Conservation (phyloP, 2,797 vertebrate species). For the Premnoplex brunnescens region DNA sequence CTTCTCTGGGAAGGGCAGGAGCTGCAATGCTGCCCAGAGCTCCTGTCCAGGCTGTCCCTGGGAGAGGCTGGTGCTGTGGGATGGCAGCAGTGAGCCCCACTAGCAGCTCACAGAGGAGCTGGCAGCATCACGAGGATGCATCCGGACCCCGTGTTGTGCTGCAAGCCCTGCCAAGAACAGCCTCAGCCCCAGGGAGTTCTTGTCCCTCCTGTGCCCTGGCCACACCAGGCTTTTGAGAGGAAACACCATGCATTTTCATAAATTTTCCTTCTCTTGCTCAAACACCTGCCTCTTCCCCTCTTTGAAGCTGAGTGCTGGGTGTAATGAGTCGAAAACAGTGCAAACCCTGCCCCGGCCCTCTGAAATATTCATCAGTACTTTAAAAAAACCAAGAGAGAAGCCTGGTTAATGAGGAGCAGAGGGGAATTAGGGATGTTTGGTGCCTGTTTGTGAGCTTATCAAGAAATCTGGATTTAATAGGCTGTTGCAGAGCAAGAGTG, state of each 20-base stretch:
- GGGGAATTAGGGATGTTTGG: background rate
- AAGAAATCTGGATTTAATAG: background rate
- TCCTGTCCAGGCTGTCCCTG: background rate
- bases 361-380: background rate
- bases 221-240: background rate
- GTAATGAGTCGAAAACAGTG: background rate
- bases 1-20: background rate
- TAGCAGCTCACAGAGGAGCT: background rate
- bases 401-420: background rate
- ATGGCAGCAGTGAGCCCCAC: too few species aligned
- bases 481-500: background rate
- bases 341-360: background rate
- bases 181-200: background rate
- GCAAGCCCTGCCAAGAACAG: background rate
- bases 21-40: fast-evolving
- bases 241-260: background rate
- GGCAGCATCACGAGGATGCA: background rate
- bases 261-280: background rate
- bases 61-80: background rate
- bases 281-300: background rate
- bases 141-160: background rate
- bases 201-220: background rate
- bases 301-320: background rate
- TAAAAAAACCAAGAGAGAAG: background rate
- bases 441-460: background rate